phyloP scores from a whole-genome alignment of 2,888 invertebrate species.

The Isoperla grammatica region DNA sequence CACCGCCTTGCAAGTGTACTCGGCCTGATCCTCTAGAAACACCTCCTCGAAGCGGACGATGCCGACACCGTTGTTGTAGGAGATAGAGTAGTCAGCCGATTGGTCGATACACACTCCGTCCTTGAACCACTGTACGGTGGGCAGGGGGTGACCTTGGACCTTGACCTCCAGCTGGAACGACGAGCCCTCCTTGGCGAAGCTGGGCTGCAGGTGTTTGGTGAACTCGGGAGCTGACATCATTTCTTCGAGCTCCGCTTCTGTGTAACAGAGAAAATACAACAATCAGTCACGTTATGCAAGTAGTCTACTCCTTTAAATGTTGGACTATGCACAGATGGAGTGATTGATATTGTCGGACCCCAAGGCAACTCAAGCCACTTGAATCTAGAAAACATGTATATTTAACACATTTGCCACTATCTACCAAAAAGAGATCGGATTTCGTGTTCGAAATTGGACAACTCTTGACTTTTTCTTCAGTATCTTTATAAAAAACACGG shows the following conservation, averaged over 20 bases:
- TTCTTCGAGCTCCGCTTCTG: constrained; percentile 57
- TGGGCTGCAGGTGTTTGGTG: constrained; percentile 56
- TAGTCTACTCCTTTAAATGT: background rate
- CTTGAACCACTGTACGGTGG: constrained; percentile 75
- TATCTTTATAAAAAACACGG: no score
- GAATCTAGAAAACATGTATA: no score
- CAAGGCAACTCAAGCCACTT: background rate
- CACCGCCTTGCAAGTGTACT: constrained; percentile 62
- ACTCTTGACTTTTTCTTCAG: no score
- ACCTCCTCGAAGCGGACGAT: constrained; percentile 65
- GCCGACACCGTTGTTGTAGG: constrained; percentile 77
- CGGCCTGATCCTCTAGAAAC: constrained; percentile 60
- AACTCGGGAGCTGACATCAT: constrained; percentile 62
- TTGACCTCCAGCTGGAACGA: constrained; percentile 61
- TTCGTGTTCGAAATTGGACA: no score
- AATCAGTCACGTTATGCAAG: constrained; percentile 9
- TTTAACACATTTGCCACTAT: no score
- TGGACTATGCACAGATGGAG: background rate
- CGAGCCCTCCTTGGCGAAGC: constrained; percentile 58
- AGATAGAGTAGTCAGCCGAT: constrained; percentile 65
- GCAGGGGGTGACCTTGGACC: constrained; percentile 68
- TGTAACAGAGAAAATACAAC: background rate
- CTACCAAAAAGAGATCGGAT: no score
- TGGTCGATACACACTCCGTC: constrained; percentile 65
- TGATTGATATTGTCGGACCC: no score